A percentile compares a stretch with the other conserved stretches of the same genome.
Conservation (phyloP, 2,797 vertebrate species). For the Sebastes elongatus region DNA sequence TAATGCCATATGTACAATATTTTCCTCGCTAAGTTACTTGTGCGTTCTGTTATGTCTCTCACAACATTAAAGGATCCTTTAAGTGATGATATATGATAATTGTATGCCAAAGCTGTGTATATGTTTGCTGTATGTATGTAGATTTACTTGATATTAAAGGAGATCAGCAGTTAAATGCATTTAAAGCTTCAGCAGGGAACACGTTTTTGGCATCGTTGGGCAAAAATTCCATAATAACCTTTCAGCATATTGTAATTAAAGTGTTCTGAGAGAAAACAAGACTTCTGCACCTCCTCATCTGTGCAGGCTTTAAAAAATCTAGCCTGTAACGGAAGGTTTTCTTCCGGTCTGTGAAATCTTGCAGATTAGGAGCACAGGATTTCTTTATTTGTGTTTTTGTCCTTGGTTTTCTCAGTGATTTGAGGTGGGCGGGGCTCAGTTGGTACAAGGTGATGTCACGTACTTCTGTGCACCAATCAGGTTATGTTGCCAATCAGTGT, state of each 20-base stretch:
- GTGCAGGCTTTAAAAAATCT: no score
- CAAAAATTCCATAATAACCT: no score
- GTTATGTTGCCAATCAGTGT: neutral
- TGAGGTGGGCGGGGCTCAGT: neutral
- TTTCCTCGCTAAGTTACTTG: constrained; percentile 7
- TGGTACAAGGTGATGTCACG: neutral
- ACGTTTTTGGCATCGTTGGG: accelerated
- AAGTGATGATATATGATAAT: constrained; percentile 3
- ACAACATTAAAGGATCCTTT: constrained; percentile 37
- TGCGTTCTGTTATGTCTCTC: neutral
- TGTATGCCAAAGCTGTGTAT: neutral
- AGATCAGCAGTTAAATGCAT: neutral
- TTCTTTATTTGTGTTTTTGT: neutral
- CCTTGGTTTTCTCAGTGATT: no score
- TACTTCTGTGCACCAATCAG: neutral
- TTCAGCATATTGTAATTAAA: no score
- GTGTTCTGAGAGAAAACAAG: no score
- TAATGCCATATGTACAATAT: constrained; percentile 14
- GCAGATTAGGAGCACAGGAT: no score
- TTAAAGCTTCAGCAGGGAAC: neutral
- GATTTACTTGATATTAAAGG: neutral
- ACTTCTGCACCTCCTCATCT: no score
- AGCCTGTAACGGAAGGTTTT: no score
- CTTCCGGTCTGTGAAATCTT: no score
- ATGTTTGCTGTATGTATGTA: neutral